A percentile compares a stretch with the other conserved stretches of the same genome.
These are phyloP conservation scores for Mionectes macconnelli DNA, from an alignment of 2,113 vertebrate genomes.

Conservation along the genomic window DNA sequence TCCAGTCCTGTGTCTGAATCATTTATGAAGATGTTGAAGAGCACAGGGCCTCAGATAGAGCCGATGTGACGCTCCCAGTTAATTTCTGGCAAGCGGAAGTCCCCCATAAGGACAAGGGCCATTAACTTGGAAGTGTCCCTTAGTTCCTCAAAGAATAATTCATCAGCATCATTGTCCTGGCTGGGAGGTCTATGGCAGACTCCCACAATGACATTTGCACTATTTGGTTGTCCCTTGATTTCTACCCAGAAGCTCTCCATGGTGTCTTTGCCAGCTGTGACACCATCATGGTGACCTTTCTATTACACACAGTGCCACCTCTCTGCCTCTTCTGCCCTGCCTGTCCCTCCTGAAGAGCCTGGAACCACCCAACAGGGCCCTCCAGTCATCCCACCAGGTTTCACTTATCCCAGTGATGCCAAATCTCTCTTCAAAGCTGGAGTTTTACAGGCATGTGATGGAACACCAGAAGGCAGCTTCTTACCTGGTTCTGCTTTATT, in stretches of 20 bases:
- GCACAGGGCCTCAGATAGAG: neutral
- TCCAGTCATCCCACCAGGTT: neutral
- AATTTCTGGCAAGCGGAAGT: neutral
- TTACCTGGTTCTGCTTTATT: neutral
- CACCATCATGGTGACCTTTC: neutral
- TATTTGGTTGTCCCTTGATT: neutral
- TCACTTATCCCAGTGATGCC: neutral
- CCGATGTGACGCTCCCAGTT: neutral
- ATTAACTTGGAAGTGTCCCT: neutral
- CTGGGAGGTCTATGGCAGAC: neutral
- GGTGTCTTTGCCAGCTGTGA: neutral
- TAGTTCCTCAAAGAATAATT: neutral
- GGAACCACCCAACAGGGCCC: neutral
- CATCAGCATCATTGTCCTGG: neutral
- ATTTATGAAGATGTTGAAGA: neutral
- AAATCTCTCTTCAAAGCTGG: neutral
- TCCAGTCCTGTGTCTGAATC: neutral
- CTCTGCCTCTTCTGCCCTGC: neutral
- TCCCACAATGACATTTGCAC: neutral
- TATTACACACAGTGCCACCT: neutral
- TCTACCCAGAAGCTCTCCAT: neutral
- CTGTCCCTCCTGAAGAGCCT: neutral
- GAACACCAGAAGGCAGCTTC: neutral
- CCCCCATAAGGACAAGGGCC: neutral
- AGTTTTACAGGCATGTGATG: neutral